Conservation (phyloP, 2,797 vertebrate genomes). For the Enteromius paludinosus region DNA sequence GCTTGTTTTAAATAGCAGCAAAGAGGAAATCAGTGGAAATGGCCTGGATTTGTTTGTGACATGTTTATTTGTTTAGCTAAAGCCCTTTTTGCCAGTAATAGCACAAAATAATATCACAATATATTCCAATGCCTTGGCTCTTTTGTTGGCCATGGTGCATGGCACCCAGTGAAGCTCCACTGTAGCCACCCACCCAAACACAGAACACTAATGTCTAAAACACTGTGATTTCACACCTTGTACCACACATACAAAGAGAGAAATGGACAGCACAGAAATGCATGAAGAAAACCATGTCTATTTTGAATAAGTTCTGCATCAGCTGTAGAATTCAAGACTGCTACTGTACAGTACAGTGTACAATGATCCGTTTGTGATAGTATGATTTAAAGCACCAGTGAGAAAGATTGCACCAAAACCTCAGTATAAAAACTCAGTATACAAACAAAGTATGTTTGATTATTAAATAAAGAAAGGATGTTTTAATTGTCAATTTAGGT, state of each 20-base stretch:
- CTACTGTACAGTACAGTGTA: not conserved
- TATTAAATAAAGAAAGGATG: not conserved
- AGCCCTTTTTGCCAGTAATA: slow-evolving; percentile 8
- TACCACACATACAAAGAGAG: not conserved
- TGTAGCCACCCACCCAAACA: slow-evolving; percentile 11
- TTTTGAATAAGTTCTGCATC: not conserved
- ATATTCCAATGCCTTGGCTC: not conserved
- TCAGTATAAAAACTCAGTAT: not conserved
- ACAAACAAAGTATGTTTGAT: not conserved
- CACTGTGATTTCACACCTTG: slow-evolving; percentile 6
- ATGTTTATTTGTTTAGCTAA: slow-evolving; percentile 18
- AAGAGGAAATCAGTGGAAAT: slow-evolving; percentile 6
- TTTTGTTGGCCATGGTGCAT: slow-evolving; percentile 24
- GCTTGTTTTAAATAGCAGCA: not conserved
- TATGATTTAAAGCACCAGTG: not conserved
- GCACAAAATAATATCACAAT: slow-evolving; percentile 11
- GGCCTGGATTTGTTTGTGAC: not conserved
- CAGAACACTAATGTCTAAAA: slow-evolving; percentile 19
- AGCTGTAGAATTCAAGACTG: not conserved
- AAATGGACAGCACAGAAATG: not conserved
- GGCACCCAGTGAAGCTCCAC: not conserved
- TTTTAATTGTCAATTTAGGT: not conserved
- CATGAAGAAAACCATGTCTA: not conserved
- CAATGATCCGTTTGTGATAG: not conserved
- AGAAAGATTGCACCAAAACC: not conserved